Base-by-base conservation (phyloP, 2,888 invertebrate species). In the Agonopterix heracliana region DNA sequence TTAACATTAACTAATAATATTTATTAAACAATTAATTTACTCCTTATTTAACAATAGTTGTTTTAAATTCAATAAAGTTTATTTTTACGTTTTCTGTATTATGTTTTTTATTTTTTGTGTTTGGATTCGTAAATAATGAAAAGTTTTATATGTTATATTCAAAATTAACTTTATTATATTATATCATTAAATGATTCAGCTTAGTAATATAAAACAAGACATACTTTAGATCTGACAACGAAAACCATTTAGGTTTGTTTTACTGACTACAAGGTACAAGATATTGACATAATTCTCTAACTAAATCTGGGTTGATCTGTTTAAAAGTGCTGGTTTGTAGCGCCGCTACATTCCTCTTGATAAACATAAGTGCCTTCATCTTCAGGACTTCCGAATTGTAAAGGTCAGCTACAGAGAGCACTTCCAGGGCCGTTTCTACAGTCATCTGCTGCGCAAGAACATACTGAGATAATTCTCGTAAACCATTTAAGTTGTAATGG, bases 11-110 rank as follows among this genome's bases (percentile, higher is more conserved):
- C 26, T 61, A 59, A 71, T 69, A 74, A 62, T 78, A 80, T 78
- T 78, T 78, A 81, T 78, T 78, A 61, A 66, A 70, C 50, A 54
- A 55, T 61, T 60, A 63, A 65, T 66, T 73, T 67, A 73, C 63
- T 65, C 59, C 66, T 41, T 75, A 68, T 74, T 72, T 71, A 77
- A 75, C 62, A 75, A 74, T 81, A 80, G 74, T 26, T 82, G 80
- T 83, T 81, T 77, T 68, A 69, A 79, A 77, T 75, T 74, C 68
- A 82, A 83, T 84, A 84, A 84, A 84, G 80, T 83, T 83, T 84
- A 84, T 83, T 83, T 83, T 81, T 81, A 84, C 71, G 83, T 84
- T 84, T 83, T 80, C 71, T 80, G 74, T 81, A 81, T 72, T 64
- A 68, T 70, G 71, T 68, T 75, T 76, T 78, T 78, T 63, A 72